These are phyloP conservation scores for Neotoma lepida DNA, from an alignment of 2,113 vertebrate genomes.

Conservation along the genomic window DNA sequence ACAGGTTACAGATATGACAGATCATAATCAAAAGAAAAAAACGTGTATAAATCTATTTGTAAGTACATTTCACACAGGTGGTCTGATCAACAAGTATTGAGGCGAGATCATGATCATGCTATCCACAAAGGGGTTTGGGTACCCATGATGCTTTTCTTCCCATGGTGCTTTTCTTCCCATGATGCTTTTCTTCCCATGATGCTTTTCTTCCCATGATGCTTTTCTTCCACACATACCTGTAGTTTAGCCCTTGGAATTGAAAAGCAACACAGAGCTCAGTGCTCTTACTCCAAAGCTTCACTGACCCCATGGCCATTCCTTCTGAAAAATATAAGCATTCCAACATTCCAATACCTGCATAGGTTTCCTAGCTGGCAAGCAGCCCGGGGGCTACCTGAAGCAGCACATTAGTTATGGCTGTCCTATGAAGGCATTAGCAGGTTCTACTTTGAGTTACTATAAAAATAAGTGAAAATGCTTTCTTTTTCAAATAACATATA, in stretches of 20 bases:
- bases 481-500: not conserved
- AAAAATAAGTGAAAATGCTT: conserved; percentile 33
- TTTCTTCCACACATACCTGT: not conserved
- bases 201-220: no score
- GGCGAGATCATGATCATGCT: not conserved
- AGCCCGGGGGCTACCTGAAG: not conserved
- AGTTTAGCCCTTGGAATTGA: not conserved
- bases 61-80: not conserved
- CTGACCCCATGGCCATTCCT: not conserved
- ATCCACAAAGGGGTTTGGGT: not conserved
- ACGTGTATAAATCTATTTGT: not conserved
- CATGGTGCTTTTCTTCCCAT: no score
- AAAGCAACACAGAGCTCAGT: not conserved
- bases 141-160: not conserved
- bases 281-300: not conserved
- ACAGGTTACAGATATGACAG: not conserved
- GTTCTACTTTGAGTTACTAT: conserved; percentile 20
- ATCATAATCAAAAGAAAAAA: not conserved
- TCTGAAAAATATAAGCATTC: not conserved
- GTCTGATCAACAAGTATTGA: not conserved
- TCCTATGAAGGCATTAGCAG: not conserved
- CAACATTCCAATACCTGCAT: not conserved
- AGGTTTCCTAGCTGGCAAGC: not conserved
- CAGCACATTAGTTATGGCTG: not conserved
- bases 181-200: no score